A percentile compares a stretch with the other conserved stretches of the same genome.
These are phyloP conservation scores for Doryteuthis pealeii DNA, from an alignment of 1,140 invertebrate species.

Conservation along the genomic window DNA sequence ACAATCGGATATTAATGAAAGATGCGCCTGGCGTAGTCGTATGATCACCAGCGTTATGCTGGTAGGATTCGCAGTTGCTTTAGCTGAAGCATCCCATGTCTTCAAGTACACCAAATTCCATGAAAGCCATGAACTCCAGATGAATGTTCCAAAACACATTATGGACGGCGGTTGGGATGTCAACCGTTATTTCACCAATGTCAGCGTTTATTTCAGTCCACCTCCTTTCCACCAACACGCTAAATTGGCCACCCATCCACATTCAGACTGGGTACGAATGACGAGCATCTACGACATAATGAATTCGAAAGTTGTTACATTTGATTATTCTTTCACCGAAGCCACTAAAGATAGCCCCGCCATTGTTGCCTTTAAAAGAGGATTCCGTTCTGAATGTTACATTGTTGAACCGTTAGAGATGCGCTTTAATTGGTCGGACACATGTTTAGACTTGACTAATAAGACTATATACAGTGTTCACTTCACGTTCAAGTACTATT, in stretches of 20 bases:
- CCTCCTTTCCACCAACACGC: not conserved
- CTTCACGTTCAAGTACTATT: not conserved
- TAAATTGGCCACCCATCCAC: not conserved
- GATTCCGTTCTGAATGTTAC: conserved; percentile 1
- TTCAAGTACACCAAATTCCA: not conserved
- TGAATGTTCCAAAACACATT: not conserved
- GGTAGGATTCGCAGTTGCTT: not conserved
- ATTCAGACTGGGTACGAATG: not conserved
- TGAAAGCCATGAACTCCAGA: not conserved
- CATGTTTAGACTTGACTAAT: not conserved
- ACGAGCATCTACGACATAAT: not conserved
- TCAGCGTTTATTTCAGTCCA: conserved; percentile 6
- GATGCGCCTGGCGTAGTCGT: not conserved
- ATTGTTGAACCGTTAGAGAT: not conserved
- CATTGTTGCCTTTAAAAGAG: not conserved
- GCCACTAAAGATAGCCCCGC: not conserved
- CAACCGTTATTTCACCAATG: not conserved
- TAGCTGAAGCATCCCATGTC: not conserved
- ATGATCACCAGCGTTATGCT: not conserved
- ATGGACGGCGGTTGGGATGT: not conserved
- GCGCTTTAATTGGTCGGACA: not conserved
- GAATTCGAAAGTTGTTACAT: not conserved
- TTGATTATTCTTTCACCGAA: not conserved
- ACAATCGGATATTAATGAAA: not conserved
- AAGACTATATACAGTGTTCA: not conserved